A percentile compares a stretch with the other conserved stretches of the same genome.
Conservation (phyloP, 2,888 invertebrate species). For the Euzophera pinguis region DNA sequence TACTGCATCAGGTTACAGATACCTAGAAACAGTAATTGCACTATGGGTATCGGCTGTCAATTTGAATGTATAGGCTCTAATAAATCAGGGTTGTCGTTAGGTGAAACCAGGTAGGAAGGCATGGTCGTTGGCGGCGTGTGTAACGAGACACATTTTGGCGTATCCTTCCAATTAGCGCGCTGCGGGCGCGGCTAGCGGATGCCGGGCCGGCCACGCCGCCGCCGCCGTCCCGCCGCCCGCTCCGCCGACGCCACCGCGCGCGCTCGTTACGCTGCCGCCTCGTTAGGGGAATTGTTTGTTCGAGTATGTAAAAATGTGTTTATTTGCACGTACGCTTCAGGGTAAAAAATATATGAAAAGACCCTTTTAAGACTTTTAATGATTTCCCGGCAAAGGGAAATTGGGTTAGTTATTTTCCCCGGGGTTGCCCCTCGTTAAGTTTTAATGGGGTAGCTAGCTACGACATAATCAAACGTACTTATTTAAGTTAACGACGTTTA, state of each 20-base stretch:
- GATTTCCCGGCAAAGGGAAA: slow-evolving; percentile 80
- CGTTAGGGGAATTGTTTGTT: slow-evolving; percentile 79
- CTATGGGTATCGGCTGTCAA: slow-evolving; percentile 51
- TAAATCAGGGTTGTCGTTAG: slow-evolving; percentile 63
- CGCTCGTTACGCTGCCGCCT: slow-evolving; percentile 74
- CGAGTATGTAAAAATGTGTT: slow-evolving; percentile 80
- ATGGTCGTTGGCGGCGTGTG: slow-evolving; percentile 30
- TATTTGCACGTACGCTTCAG: slow-evolving; percentile 78
- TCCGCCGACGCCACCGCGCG: slow-evolving; percentile 29
- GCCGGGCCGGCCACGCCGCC: slow-evolving; percentile 7
- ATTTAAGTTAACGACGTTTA: slow-evolving; percentile 77
- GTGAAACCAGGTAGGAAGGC: slow-evolving; percentile 48
- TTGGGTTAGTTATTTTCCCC: slow-evolving; percentile 80
- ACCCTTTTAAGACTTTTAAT: slow-evolving; percentile 80
- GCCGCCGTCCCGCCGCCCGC: slow-evolving; percentile 23
- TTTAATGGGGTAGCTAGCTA: slow-evolving; percentile 79
- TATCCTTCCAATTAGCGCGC: slow-evolving; percentile 71
- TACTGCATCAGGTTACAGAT: neutral
- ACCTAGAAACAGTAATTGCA: neutral
- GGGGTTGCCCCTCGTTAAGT: slow-evolving; percentile 79
- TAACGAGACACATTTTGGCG: slow-evolving; percentile 72
- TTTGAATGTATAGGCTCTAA: slow-evolving; percentile 57
- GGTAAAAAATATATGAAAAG: slow-evolving; percentile 78
- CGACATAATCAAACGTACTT: slow-evolving; percentile 79
- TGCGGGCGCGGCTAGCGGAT: slow-evolving; percentile 24